Evolutionary conservation across 2,797 vertebrate species (phyloP), one percentile per base, ranked within the genome.

Genomic region (Gymnocypris eckloni): DNA sequence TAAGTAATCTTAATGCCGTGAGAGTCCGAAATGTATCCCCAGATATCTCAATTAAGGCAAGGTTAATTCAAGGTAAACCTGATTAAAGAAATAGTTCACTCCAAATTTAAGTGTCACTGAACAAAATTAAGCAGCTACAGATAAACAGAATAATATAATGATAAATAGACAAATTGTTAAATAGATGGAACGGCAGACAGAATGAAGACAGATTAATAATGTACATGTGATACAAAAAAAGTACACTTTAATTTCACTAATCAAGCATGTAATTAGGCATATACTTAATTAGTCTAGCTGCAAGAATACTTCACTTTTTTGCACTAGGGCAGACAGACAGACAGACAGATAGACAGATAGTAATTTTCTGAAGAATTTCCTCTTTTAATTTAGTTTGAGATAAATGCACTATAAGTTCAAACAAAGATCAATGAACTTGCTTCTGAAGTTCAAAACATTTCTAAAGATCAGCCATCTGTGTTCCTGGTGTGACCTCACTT

Each of bases 381-480:
- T 22, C 73, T 33, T 76, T 39, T 56, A 8, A 77, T 56, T 41
- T 4, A 43, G 15, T 43, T 61, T 64, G 22, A 45, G n/a, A 45
- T 20, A 15, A 64, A 33, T 33, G 13, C 13, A 33, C 25, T 48
- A 11, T n/a, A 10, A 39, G 33, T 52, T 83, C 28, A 81, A 28
- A 67, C 25, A 13, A 83, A 12, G 45, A 48, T 20, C 15, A 73
- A 54, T 67, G 20, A 79, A 69, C 13, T 43, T 50, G 37, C 22
- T 20, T 22, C 48, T 39, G 59, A 54, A 73, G 45, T 79, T 83
- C 15, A 56, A 80, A 87, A 82, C 78, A 86, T 85, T 83, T 83
- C 22, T 81, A 67, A 89, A 88, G 82, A 79, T 72, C 61, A 54
- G 85, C 89, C 90, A 91, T 90, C 90, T 91, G 90, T 79, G 71